Conservation (phyloP, 2,113 vertebrate genomes). For the Actenoides lindsayi region DNA sequence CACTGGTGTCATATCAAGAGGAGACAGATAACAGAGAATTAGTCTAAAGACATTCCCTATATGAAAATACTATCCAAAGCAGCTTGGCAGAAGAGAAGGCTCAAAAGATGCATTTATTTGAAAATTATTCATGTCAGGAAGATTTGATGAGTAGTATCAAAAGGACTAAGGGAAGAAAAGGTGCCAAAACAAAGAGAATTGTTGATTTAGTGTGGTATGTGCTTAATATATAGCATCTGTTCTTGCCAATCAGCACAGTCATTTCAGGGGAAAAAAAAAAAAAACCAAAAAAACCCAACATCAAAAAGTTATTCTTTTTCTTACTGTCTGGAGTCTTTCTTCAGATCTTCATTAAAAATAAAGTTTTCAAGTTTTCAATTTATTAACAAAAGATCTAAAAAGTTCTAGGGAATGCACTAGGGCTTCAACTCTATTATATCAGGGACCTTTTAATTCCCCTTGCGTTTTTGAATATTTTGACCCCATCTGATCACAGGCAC, state of each 20-base stretch:
- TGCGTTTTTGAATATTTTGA: constrained; percentile 27
- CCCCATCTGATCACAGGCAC: constrained; percentile 4
- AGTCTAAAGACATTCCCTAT: not conserved
- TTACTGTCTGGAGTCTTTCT: constrained; percentile 4
- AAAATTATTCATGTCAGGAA: constrained; percentile 17
- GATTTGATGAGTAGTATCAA: constrained; percentile 21
- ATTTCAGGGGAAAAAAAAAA: not conserved
- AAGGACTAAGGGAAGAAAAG: constrained; percentile 22
- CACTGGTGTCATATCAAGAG: not conserved
- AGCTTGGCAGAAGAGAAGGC: constrained; percentile 5
- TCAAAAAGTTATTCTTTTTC: constrained; percentile 2
- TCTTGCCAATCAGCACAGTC: not conserved
- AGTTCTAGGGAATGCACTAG: constrained; percentile 15
- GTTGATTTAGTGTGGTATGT: constrained; percentile 7
- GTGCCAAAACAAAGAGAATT: constrained; percentile 54
- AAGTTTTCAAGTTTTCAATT: not conserved
- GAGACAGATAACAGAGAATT: not conserved
- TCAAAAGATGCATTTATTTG: constrained; percentile 43
- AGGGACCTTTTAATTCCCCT: constrained; percentile 7
- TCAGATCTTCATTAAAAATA: constrained; percentile 61
- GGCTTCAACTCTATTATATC: not conserved
- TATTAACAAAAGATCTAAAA: constrained; percentile 44
- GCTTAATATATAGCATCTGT: constrained; percentile 18
- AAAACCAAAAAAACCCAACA: not conserved
- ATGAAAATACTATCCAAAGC: constrained; percentile 21